Percentiles rank a stretch among this genome's conserved stretches.
Evolutionary conservation across 2,888 invertebrate species (phyloP).

Genomic region (Cheilosia vulpina): DNA sequence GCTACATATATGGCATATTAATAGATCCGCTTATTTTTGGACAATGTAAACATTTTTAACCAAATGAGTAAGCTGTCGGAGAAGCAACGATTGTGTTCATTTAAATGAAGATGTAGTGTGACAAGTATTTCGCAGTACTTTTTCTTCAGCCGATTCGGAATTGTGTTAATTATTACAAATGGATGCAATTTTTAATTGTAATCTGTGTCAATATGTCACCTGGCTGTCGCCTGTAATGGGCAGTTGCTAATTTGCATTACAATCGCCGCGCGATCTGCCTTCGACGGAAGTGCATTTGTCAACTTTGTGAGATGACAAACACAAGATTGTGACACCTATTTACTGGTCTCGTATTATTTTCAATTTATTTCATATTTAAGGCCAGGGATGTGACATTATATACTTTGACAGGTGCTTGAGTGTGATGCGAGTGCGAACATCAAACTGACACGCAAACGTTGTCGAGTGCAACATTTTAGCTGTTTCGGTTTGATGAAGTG

Average conservation of each 20-base stretch:
- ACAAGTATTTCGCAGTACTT: not conserved
- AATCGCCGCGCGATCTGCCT: slow-evolving; percentile 15
- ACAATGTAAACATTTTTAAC: slow-evolving; percentile 20
- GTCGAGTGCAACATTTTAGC: slow-evolving; percentile 13
- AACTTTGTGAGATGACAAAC: slow-evolving; percentile 9
- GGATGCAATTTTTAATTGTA: slow-evolving; percentile 27
- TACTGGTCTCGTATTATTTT: slow-evolving; percentile 44
- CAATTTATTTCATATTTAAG: slow-evolving; percentile 42
- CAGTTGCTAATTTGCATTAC: slow-evolving; percentile 24
- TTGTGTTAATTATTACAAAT: slow-evolving; percentile 9
- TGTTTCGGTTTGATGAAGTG: slow-evolving; percentile 20
- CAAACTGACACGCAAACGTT: slow-evolving; percentile 11
- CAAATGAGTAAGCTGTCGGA: slow-evolving; percentile 14
- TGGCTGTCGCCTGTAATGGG: not conserved
- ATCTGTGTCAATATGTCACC: slow-evolving; percentile 5
- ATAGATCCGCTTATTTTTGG: slow-evolving; percentile 49
- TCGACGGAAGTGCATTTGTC: slow-evolving; percentile 40
- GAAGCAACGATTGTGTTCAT: not conserved
- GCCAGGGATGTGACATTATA: slow-evolving; percentile 30
- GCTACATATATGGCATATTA: slow-evolving; percentile 33
- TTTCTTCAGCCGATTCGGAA: not conserved
- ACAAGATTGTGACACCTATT: slow-evolving; percentile 47
- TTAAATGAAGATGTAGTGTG: not conserved
- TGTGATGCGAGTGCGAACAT: slow-evolving; percentile 22
- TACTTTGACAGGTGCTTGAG: slow-evolving; percentile 39